Percentiles rank a stretch among this genome's conserved stretches.
Conservation (phyloP, 2,797 vertebrate genomes). For the Telmatherina bonti region DNA sequence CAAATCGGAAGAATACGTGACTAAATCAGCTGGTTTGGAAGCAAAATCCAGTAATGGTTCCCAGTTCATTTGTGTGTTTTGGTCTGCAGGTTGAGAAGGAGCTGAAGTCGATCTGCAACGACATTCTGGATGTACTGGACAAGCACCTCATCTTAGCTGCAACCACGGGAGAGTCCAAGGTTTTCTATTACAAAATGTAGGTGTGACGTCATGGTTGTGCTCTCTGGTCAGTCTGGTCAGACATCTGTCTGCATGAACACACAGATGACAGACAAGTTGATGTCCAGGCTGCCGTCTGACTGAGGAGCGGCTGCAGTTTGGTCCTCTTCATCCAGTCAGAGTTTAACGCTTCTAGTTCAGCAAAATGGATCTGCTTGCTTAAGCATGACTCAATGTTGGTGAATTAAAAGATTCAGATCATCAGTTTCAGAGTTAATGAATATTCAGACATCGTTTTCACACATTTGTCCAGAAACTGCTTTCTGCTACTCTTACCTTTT, state of each 20-base stretch:
- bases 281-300: too few species aligned
- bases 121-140: constrained; percentile 99
- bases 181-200: constrained; percentile 99
- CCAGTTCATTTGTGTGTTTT: background rate
- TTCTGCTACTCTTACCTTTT: too few species aligned
- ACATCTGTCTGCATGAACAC: too few species aligned
- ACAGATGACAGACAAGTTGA: too few species aligned
- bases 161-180: constrained; percentile 95
- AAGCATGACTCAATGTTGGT: background rate
- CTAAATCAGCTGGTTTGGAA: background rate
- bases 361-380: background rate
- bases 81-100: constrained; percentile 85
- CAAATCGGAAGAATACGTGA: too few species aligned
- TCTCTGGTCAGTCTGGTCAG: too few species aligned
- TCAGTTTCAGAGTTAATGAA: background rate
- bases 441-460: background rate
- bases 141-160: constrained; percentile 98
- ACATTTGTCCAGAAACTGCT: too few species aligned
- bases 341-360: background rate
- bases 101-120: constrained; percentile 96
- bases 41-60: background rate
- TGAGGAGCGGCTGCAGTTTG: too few species aligned
- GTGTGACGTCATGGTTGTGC: background rate
- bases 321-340: background rate
- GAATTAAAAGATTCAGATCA: too few species aligned